These are phyloP conservation scores for Saguinus imperator DNA, from an alignment of 2,113 vertebrate species.

Conservation along the genomic window DNA sequence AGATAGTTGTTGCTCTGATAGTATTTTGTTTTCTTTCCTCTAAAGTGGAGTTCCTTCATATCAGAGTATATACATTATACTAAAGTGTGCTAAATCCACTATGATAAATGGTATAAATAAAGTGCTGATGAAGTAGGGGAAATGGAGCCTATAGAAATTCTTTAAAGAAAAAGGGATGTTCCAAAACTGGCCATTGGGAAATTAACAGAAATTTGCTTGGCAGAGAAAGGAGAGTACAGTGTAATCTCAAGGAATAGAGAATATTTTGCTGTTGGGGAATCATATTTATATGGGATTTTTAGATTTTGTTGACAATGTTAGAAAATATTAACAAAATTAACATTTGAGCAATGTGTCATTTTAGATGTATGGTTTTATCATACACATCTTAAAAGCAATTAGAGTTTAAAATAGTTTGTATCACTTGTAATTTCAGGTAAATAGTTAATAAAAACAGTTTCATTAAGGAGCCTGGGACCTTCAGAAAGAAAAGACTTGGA, in stretches of 20 bases:
- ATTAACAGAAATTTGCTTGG: background rate
- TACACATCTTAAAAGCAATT: background rate
- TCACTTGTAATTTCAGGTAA: background rate
- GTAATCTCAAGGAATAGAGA: background rate
- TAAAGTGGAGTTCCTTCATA: background rate
- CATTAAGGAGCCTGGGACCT: background rate
- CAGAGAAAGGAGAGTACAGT: background rate
- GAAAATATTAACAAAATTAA: slow-evolving; percentile 39
- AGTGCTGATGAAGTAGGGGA: background rate
- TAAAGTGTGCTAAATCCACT: background rate
- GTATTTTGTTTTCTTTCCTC: background rate
- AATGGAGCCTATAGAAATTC: background rate
- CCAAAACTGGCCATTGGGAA: background rate
- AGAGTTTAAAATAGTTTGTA: background rate
- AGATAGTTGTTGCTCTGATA: background rate
- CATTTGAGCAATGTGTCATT: slow-evolving; percentile 1
- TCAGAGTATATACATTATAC: background rate
- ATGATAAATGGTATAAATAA: background rate
- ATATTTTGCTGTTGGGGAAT: background rate
- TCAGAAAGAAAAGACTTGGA: background rate
- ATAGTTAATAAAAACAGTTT: background rate
- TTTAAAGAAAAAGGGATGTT: slow-evolving; percentile 2
- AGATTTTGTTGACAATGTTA: background rate
- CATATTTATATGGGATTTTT: background rate
- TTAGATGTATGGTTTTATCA: background rate